A percentile compares a stretch with the other conserved stretches of the same genome.
Evolutionary conservation across 1,140 invertebrate species (phyloP).

Genomic region (Monochamus saltuarius): DNA sequence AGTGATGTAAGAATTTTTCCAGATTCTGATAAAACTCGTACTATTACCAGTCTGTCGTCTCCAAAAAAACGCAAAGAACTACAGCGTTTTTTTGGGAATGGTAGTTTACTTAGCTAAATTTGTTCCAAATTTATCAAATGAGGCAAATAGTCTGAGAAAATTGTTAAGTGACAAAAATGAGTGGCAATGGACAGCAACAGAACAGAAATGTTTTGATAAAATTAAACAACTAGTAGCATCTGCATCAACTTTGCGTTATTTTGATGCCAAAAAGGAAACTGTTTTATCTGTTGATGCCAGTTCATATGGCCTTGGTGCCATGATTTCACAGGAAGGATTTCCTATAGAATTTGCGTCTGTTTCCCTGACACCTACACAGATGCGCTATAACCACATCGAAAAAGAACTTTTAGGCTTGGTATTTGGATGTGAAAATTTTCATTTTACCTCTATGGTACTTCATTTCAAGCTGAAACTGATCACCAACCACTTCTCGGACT

Average conservation of each 20-base stretch:
- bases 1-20: neutral
- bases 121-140: conserved; percentile 13
- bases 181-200: conserved; percentile 1
- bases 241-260: neutral
- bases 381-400: conserved; percentile 51
- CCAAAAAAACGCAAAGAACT: conserved; percentile 7
- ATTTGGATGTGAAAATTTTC: conserved; percentile 20
- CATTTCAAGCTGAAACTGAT: neutral
- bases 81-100: conserved; percentile 23
- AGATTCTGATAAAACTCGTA: neutral
- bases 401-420: conserved; percentile 47
- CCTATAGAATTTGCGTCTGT: conserved; percentile 43
- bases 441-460: conserved; percentile 17
- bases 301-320: conserved; percentile 52
- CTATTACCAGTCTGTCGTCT: neutral
- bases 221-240: conserved; percentile 9
- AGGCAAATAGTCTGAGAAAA: conserved; percentile 13
- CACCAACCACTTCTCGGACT: conserved; percentile 11
- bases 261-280: conserved; percentile 45
- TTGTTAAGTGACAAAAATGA: conserved; percentile 3
- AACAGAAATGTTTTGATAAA: conserved; percentile 5
- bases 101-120: conserved; percentile 19
- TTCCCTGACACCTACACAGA: conserved; percentile 43
- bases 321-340: conserved; percentile 51
- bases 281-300: conserved; percentile 55